These are phyloP conservation scores for Thamnophis sirtalis DNA, from an alignment of 2,113 vertebrate species.

Conservation along the genomic window DNA sequence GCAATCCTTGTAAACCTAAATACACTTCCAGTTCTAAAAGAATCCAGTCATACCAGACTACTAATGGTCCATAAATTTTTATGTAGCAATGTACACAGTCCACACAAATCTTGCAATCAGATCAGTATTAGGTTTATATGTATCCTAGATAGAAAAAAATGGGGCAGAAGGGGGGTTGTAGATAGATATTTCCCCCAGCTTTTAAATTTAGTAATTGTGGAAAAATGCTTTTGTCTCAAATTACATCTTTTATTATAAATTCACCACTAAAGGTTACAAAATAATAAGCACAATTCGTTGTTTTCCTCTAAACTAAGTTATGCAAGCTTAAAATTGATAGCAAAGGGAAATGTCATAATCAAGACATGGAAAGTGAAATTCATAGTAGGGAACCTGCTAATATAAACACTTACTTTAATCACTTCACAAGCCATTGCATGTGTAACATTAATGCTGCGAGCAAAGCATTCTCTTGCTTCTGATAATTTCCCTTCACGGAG, in stretches of 20 bases:
- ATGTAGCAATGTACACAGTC: background rate
- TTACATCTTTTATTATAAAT: background rate
- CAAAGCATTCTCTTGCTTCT: constrained; percentile 91
- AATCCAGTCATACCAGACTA: background rate
- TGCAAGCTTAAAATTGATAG: background rate
- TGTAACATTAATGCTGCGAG: constrained; percentile 85
- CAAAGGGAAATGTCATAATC: background rate
- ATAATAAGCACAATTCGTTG: background rate
- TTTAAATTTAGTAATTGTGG: background rate
- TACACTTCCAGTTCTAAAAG: background rate
- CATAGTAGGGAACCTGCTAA: background rate
- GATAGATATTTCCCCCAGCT: background rate
- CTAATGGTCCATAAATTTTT: background rate
- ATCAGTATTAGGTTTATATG: background rate
- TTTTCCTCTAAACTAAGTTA: background rate
- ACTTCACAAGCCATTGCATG: constrained; percentile 89
- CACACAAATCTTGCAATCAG: background rate
- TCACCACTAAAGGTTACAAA: background rate
- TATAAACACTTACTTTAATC: constrained; percentile 78
- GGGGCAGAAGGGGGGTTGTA: no score
- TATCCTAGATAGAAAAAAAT: background rate
- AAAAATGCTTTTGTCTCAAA: background rate
- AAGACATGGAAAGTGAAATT: background rate
- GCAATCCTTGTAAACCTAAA: background rate
- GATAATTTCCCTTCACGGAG: constrained; percentile 87